These are phyloP conservation scores for Drosophila nebulosa DNA, from an alignment of 1,140 invertebrate species.

Conservation along the genomic window DNA sequence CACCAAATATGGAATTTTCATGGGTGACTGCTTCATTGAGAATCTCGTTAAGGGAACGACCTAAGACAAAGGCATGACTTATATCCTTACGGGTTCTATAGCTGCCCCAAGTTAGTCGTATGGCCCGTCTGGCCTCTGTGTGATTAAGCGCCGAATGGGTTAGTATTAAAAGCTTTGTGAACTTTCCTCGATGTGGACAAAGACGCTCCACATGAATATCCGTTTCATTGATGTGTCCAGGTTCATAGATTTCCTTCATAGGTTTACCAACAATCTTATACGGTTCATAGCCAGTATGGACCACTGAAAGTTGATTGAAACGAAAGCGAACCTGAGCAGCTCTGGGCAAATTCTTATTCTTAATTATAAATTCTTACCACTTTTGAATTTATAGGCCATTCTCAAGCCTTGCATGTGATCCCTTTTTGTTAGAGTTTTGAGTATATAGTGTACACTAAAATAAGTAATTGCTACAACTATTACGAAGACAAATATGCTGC, in stretches of 20 bases:
- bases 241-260: conserved; percentile 84
- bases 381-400: no score
- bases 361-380: no score
- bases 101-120: conserved; percentile 93
- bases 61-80: conserved; percentile 89
- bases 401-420: no score
- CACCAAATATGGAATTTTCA: conserved; percentile 88
- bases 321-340: no score
- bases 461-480: neutral
- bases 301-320: no score
- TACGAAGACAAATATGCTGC: neutral
- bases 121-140: conserved; percentile 87
- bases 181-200: conserved; percentile 85
- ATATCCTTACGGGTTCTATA: conserved; percentile 88
- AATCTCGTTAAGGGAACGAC: conserved; percentile 82
- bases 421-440: no score
- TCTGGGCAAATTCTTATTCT: no score
- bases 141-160: conserved; percentile 91
- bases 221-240: conserved; percentile 83
- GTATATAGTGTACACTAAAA: no score
- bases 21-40: conserved; percentile 83
- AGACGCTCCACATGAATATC: conserved; percentile 82
- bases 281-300: no score
- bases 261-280: conserved; percentile 51
- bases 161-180: conserved; percentile 86